Percentiles rank a stretch among this genome's conserved stretches.
phyloP scores from a whole-genome alignment of 2,888 invertebrate genomes.

The Yponomeuta sedellus region DNA sequence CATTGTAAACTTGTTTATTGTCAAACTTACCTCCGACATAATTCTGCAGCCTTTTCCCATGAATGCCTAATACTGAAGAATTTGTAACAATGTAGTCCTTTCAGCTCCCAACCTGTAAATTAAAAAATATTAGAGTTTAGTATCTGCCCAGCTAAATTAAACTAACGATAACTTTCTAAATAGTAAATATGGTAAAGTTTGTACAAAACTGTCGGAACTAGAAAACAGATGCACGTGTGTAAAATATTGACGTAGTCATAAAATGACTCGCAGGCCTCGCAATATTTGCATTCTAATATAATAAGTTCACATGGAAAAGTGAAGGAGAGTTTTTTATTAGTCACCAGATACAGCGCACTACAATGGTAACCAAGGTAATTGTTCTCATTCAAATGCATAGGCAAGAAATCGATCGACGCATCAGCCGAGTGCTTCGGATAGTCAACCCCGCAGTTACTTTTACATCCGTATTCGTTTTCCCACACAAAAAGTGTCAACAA shows the following conservation, averaged over 20 bases:
- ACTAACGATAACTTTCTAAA: constrained; percentile 2
- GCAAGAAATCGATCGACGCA: constrained; percentile 6
- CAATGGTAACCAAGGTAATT: background rate
- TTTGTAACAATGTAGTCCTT: constrained; percentile 94
- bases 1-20: background rate
- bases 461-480: constrained; percentile 29
- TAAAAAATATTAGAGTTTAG: constrained; percentile 24
- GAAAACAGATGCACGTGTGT: background rate
- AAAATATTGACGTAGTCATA: background rate
- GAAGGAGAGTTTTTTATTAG: background rate
- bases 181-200: background rate
- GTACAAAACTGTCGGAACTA: background rate
- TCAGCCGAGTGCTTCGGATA: constrained; percentile 1
- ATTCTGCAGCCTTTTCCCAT: constrained; percentile 95
- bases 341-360: background rate
- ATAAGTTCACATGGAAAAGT: background rate
- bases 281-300: background rate
- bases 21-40: constrained; percentile 92
- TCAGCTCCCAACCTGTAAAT: constrained; percentile 93
- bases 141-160: background rate
- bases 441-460: constrained; percentile 25
- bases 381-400: constrained; percentile 5
- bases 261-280: background rate
- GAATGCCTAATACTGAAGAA: constrained; percentile 97
- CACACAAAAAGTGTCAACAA: constrained; percentile 28